A percentile compares a stretch with the other conserved stretches of the same genome.
These are phyloP conservation scores for Pterostichus niger DNA, from an alignment of 2,888 invertebrate species.

Conservation along the genomic window DNA sequence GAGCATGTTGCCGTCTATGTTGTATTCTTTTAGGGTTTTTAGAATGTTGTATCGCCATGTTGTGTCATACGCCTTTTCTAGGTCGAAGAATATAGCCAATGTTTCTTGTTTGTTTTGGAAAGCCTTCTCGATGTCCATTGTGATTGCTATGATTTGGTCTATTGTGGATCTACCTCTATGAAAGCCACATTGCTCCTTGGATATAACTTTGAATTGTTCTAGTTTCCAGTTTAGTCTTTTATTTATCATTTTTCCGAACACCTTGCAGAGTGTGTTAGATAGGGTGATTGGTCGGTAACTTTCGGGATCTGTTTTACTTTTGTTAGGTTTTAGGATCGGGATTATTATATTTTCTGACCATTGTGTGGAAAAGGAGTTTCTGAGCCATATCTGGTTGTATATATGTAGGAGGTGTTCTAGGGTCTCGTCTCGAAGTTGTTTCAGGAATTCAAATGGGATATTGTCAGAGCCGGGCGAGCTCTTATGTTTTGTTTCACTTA, in stretches of 20 bases:
- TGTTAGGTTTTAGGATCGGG: conserved; percentile 11
- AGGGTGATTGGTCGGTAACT: conserved; percentile 34
- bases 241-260: conserved; percentile 34
- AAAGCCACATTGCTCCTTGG: conserved; percentile 17
- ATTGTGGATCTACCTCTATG: not conserved
- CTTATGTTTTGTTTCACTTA: conserved; percentile 5
- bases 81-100: conserved; percentile 10
- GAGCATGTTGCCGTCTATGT: conserved; percentile 26
- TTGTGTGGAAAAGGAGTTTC: not conserved
- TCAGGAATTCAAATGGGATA: conserved; percentile 36
- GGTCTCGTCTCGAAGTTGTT: not conserved
- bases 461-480: conserved; percentile 19
- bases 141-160: conserved; percentile 13
- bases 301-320: conserved; percentile 20
- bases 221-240: conserved; percentile 34
- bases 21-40: conserved; percentile 9
- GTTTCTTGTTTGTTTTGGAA: conserved; percentile 25
- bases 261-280: conserved; percentile 3
- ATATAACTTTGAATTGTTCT: not conserved
- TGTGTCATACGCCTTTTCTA: conserved; percentile 7
- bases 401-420: conserved; percentile 16
- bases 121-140: conserved; percentile 6
- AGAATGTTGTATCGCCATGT: conserved; percentile 25
- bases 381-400: conserved; percentile 16
- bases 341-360: conserved; percentile 4